These are phyloP conservation scores for Synanthedon myopaeformis DNA, from an alignment of 2,888 invertebrate species.

Conservation along the genomic window DNA sequence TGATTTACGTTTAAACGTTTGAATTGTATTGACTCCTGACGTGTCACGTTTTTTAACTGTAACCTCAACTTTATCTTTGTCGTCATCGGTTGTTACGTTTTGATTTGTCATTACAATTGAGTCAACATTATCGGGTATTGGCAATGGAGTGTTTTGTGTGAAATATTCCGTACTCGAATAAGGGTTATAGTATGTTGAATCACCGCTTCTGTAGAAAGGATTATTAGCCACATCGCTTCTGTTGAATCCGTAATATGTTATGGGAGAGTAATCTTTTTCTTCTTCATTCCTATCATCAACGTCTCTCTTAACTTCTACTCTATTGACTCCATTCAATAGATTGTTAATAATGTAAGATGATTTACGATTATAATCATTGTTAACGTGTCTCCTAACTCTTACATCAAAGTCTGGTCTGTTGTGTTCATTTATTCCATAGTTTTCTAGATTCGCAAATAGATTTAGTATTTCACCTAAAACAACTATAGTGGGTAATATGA, in stretches of 20 bases:
- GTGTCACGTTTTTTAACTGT: not conserved
- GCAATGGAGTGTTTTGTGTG: not conserved
- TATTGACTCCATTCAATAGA: not conserved
- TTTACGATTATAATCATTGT: not conserved
- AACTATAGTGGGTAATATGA: constrained; percentile 9
- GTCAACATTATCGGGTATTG: not conserved
- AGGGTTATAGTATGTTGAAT: not conserved
- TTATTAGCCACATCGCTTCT: not conserved
- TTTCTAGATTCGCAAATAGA: constrained; percentile 16
- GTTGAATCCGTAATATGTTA: not conserved
- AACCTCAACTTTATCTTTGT: not conserved
- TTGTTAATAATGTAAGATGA: not conserved
- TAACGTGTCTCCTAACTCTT: constrained; percentile 14
- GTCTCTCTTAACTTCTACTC: not conserved
- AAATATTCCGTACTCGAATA: not conserved
- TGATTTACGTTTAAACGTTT: not conserved
- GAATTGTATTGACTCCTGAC: not conserved
- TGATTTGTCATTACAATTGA: not conserved
- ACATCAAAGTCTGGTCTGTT: constrained; percentile 10
- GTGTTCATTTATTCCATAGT: constrained; percentile 19
- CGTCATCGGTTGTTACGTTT: not conserved
- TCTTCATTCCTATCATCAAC: not conserved
- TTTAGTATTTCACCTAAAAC: constrained; percentile 14
- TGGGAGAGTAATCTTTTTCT: not conserved
- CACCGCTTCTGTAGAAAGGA: not conserved